phyloP scores from a whole-genome alignment of 2,797 vertebrate genomes.

The Neosalanx taihuensis region DNA sequence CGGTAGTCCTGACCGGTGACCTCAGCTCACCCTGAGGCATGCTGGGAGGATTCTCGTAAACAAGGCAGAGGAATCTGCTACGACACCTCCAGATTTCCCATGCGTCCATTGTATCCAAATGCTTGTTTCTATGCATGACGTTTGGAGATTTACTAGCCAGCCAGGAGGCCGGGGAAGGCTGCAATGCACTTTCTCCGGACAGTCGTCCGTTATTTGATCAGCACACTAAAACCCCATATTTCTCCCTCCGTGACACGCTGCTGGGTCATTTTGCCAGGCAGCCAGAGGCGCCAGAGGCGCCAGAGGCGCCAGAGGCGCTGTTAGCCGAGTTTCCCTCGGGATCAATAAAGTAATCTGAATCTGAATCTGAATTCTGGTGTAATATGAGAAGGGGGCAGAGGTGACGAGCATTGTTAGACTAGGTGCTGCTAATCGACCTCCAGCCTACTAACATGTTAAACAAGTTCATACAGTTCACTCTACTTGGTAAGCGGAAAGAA shows the following conservation, averaged over 20 bases:
- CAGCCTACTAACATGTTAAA: slow-evolving; percentile 28
- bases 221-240: slow-evolving; percentile 58
- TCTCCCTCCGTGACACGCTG: slow-evolving; percentile 41
- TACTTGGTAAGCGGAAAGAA: slow-evolving; percentile 30
- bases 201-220: slow-evolving; percentile 65
- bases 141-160: slow-evolving; percentile 68
- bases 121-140: neutral
- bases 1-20: slow-evolving; percentile 22
- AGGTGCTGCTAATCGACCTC: neutral
- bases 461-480: slow-evolving; percentile 19
- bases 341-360: no score
- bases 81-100: neutral
- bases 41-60: neutral
- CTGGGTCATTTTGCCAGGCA: slow-evolving; percentile 50
- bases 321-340: no score
- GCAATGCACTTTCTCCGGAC: slow-evolving; percentile 54
- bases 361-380: no score
- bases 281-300: slow-evolving; percentile 46
- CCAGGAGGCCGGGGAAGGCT: slow-evolving; percentile 55
- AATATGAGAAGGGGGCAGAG: neutral
- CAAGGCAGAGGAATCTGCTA: neutral
- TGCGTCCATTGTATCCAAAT: neutral
- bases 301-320: no score
- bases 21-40: neutral
- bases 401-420: neutral